Base-by-base conservation (phyloP, 2,797 vertebrate genomes). In the Tragelaphus oryx region DNA sequence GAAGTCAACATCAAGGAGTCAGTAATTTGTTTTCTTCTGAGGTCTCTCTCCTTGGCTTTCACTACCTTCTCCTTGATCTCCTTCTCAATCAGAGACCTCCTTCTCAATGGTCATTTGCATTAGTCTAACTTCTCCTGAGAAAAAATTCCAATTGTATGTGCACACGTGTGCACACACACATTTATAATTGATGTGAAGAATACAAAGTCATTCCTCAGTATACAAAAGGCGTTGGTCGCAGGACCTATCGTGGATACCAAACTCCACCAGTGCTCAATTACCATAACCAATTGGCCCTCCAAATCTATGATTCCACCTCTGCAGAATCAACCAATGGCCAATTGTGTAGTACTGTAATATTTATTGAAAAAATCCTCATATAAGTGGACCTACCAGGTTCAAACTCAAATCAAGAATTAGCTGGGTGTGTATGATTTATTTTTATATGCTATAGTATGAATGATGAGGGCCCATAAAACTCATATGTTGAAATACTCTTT, bases 91-190 rank as follows among this genome's bases (percentile, higher is more conserved):
- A 62, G 2, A 17, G 7, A n/a, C 2, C 30, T 62, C 7, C 60
- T 62, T 62, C 4, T 84, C 24, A 75, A 3, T 83, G 44, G 44
- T 83, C 44, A 50, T 75, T 46, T 75, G 13, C 28, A 52, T 20
- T 83, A 60, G 54, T 54, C 22, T 17, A 16, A n/a, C 17, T 91
- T 57, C 12, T 41, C 68, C 44, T 52, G 48, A 74, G 54, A 84
- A n/a, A 60, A 26, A 91, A 14, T 41, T 41, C 48, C 68, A 76
- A 12, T 57, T 24, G 4, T 16, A 3, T 6, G n/a, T 3, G 52
- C 33, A 60, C 28, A 30, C 0, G 0, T 0, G 0, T 0, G 5
- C 22, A 24, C 60, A 65, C 16, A 68, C 18, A 68, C 10, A 41
- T 62, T n/a, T n/a, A 71, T 82, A 59, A 59, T 11, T 65, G 46